phyloP scores from a whole-genome alignment of 2,888 invertebrate genomes.

The Melitaea athalia region DNA sequence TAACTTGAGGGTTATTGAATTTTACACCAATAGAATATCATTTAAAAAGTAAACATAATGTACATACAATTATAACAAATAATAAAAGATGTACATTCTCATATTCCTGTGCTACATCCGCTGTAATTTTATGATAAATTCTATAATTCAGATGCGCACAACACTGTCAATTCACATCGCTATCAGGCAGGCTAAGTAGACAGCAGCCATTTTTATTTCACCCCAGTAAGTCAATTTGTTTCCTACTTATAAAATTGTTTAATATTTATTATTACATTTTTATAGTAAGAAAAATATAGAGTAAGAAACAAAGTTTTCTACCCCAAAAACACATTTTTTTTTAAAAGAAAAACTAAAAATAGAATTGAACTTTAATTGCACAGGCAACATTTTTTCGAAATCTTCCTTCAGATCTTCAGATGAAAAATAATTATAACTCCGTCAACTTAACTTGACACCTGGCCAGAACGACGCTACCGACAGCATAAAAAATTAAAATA shows the following conservation, averaged over 20 bases:
- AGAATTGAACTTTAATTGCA: background rate
- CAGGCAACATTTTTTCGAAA: background rate
- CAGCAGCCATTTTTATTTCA: slow-evolving; percentile 44
- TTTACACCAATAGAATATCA: slow-evolving; percentile 44
- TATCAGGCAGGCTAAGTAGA: slow-evolving; percentile 41
- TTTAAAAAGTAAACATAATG: slow-evolving; percentile 26
- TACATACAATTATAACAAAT: slow-evolving; percentile 21
- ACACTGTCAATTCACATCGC: slow-evolving; percentile 40
- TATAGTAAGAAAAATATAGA: background rate
- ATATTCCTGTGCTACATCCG: slow-evolving; percentile 30
- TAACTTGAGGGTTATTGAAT: slow-evolving; percentile 64
- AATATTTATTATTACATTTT: background rate
- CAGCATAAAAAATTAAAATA: no score
- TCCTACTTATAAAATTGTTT: background rate
- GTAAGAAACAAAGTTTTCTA: background rate
- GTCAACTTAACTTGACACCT: no score
- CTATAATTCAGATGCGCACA: slow-evolving; percentile 34
- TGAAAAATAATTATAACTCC: no score
- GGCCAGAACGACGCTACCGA: no score
- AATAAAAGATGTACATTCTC: slow-evolving; percentile 30
- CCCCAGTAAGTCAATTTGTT: slow-evolving; percentile 23
- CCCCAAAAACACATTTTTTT: background rate
- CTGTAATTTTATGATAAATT: slow-evolving; percentile 19
- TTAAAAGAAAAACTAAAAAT: background rate
- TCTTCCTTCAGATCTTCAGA: no score